Evolutionary conservation across 2,113 vertebrate genomes (phyloP).

Genomic region (Centropus bengalensis): DNA sequence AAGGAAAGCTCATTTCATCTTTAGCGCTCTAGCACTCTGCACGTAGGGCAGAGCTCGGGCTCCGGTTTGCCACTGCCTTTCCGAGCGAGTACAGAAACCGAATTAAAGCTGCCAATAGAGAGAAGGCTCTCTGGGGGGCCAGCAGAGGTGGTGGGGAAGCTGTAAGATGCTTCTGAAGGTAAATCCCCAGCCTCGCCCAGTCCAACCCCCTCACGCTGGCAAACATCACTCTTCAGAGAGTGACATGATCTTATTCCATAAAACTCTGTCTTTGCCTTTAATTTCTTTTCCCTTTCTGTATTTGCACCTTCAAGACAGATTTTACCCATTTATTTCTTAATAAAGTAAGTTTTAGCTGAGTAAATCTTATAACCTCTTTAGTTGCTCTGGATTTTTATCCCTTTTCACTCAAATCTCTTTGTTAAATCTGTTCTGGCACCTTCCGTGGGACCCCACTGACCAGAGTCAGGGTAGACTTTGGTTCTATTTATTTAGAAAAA

Average conservation of each 20-base stretch:
- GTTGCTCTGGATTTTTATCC: not conserved
- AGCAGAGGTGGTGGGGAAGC: not conserved
- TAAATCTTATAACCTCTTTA: not conserved
- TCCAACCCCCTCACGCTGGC: not conserved
- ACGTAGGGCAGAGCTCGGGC: no score
- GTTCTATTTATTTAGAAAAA: not conserved
- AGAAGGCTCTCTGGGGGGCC: not conserved
- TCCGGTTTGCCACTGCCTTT: not conserved
- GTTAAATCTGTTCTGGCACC: not conserved
- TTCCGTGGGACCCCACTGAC: not conserved
- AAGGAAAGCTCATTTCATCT: not conserved
- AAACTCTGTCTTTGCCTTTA: not conserved
- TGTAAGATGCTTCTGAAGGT: not conserved
- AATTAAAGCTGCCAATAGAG: not conserved
- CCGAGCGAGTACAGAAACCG: not conserved
- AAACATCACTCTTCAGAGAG: not conserved
- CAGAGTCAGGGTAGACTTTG: not conserved
- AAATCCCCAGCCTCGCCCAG: not conserved
- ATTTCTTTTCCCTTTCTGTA: not conserved
- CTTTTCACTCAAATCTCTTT: not conserved
- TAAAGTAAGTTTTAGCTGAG: not conserved
- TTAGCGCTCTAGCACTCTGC: not conserved
- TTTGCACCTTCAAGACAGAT: not conserved
- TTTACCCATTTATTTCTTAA: not conserved
- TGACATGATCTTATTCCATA: not conserved